A percentile compares a stretch with the other conserved stretches of the same genome.
These are phyloP conservation scores for Solenopsis invicta DNA, from an alignment of 1,140 invertebrate species.

Conservation along the genomic window DNA sequence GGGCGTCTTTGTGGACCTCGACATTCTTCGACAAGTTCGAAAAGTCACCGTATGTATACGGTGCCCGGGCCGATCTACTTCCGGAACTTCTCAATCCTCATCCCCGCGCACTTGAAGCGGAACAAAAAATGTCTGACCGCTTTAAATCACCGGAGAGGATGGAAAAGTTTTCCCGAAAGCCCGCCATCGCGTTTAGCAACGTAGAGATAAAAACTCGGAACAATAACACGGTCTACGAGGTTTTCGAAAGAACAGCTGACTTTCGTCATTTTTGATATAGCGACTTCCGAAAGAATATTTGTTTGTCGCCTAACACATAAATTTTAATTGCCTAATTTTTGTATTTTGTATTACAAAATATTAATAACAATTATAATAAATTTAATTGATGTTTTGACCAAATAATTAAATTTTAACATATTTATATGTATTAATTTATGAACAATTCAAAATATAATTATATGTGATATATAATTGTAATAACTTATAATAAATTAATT, in stretches of 20 bases:
- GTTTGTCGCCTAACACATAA: background rate
- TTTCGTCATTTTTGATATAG: background rate
- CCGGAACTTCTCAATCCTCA: conserved; percentile 56
- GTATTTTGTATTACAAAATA: background rate
- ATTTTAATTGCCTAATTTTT: background rate
- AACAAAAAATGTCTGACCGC: conserved; percentile 68
- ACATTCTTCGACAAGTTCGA: conserved; percentile 72
- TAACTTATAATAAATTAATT: background rate
- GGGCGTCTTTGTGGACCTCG: conserved; percentile 69
- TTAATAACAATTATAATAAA: background rate
- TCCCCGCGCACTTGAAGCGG: conserved; percentile 19
- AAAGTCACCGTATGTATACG: conserved; percentile 66
- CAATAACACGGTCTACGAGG: conserved; percentile 26
- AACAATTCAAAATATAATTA: background rate
- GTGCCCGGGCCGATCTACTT: conserved; percentile 68
- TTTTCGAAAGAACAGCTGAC: conserved; percentile 4
- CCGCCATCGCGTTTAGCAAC: background rate
- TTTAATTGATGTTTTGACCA: background rate
- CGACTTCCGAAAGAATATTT: conserved; percentile 28
- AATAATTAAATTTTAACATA: background rate
- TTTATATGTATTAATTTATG: background rate
- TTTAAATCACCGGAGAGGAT: conserved; percentile 59
- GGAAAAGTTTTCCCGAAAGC: conserved; percentile 57
- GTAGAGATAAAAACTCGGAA: conserved; percentile 12
- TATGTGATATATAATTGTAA: background rate